Percentiles rank a stretch among this genome's conserved stretches.
Conservation (phyloP, 2,113 vertebrate genomes). For the Colius striatus region DNA sequence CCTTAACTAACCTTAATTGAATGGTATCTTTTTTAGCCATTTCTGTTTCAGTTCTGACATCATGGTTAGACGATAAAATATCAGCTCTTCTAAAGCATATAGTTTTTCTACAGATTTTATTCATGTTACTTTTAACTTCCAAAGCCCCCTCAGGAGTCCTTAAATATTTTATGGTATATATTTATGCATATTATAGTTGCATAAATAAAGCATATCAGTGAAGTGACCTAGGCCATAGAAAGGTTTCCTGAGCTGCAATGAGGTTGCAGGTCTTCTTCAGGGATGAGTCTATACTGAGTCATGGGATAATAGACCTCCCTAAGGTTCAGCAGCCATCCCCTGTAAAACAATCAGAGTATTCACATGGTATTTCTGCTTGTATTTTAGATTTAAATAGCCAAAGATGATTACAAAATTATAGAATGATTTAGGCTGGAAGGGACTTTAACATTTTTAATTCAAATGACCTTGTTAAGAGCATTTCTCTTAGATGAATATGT, state of each 20-base stretch:
- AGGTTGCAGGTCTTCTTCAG: not conserved
- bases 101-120: not conserved
- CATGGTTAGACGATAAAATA: not conserved
- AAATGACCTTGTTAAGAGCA: not conserved
- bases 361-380: not conserved
- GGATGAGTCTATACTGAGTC: not conserved
- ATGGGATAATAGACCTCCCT: not conserved
- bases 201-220: not conserved
- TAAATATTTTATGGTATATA: not conserved
- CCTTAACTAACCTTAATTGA: not conserved
- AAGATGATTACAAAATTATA: not conserved
- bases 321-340: not conserved
- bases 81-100: rapidly evolving
- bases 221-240: not conserved
- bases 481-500: not conserved
- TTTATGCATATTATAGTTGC: not conserved
- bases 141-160: not conserved
- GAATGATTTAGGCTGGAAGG: not conserved
- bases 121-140: not conserved
- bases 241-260: not conserved
- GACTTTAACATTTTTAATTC: not conserved
- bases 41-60: not conserved
- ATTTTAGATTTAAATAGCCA: not conserved
- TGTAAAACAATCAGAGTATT: not conserved
- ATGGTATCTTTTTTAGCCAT: not conserved